Conservation (phyloP, 2,888 invertebrate species). For the Xylocampa areola region DNA sequence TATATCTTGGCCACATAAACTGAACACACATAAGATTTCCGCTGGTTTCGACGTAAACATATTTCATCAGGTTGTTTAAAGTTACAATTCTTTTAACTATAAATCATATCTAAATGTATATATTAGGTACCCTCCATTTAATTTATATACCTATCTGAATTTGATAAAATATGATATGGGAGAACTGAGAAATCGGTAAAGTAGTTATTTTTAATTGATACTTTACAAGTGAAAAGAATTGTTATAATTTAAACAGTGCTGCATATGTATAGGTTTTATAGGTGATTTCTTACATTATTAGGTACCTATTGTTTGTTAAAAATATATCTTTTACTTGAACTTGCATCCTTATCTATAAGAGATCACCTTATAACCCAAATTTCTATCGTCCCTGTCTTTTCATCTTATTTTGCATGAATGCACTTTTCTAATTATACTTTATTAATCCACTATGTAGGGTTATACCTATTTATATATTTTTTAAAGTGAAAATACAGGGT, state of each 20-base stretch:
- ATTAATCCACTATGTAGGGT: conserved; percentile 5
- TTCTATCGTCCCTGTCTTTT: background rate
- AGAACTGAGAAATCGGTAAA: conserved; percentile 19
- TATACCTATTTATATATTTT: conserved; percentile 41
- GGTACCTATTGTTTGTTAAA: background rate
- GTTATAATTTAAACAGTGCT: conserved; percentile 23
- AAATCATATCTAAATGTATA: no score
- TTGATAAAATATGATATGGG: conserved; percentile 10
- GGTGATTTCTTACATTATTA: conserved; percentile 3
- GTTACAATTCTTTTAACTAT: conserved; percentile 46
- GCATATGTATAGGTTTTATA: background rate
- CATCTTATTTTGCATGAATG: conserved; percentile 3
- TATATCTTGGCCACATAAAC: conserved; percentile 38
- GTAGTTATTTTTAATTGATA: conserved; percentile 26
- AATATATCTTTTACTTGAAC: conserved; percentile 4
- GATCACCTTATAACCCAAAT: conserved; percentile 4
- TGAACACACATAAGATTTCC: conserved; percentile 28
- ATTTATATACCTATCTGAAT: conserved; percentile 22
- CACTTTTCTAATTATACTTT: conserved; percentile 13
- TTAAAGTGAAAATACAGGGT: conserved; percentile 50
- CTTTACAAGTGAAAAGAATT: conserved; percentile 42
- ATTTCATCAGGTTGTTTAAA: conserved; percentile 13
- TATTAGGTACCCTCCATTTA: no score
- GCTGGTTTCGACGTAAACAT: conserved; percentile 54
- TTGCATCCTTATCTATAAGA: background rate